Evolutionary conservation across 2,797 vertebrate genomes (phyloP), one percentile per base, ranked within the genome.

Genomic region (Enteromius anoplus): DNA sequence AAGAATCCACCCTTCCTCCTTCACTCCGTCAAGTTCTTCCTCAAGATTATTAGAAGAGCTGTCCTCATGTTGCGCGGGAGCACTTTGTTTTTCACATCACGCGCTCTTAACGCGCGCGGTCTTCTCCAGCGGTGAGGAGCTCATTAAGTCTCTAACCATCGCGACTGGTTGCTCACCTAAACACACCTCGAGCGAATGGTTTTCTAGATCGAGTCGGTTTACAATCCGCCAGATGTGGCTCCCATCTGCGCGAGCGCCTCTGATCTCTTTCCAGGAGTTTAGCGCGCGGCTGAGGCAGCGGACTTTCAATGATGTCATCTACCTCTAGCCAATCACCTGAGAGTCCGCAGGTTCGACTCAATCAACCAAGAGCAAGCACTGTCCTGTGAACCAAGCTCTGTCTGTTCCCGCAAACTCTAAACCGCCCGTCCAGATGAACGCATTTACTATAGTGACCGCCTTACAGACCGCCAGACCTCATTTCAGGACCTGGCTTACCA

Each of bases 271-370:
- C 77, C 79, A 85, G 76, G 80, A 88, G 79, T 88, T 88, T 85
- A 79, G 78, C 71, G 88, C 60, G 71, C 71, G 68, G 77, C 72
- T 49, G 55, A 83, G 75, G 80, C 85, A 79, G 64, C 69, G 53
- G 64, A 85, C 64, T 80, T 79, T 77, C 68, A 84, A 89, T 93
- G 93, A 94, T 91, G 93, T 94, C 92, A 94, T 90, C 88, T 71
- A 76, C 85, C 85, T 83, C 78, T 88, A 91, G 89, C 93, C 93
- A 94, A 94, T 94, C 92, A 88, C 77, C 83, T 86, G 73, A 62
- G 88, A 81, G 68, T 77, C 66, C 76, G 64, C 76, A 75, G 68
- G 72, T 80, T 76, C 71, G 45, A 62, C 70, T 45, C 32, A 78
- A 58, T 68, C 26, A 49, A 77, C 81, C 23, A 47, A 55, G 85